Conservation (phyloP, 92 coral and sea anemone genomes). For the Porites evermanni region DNA sequence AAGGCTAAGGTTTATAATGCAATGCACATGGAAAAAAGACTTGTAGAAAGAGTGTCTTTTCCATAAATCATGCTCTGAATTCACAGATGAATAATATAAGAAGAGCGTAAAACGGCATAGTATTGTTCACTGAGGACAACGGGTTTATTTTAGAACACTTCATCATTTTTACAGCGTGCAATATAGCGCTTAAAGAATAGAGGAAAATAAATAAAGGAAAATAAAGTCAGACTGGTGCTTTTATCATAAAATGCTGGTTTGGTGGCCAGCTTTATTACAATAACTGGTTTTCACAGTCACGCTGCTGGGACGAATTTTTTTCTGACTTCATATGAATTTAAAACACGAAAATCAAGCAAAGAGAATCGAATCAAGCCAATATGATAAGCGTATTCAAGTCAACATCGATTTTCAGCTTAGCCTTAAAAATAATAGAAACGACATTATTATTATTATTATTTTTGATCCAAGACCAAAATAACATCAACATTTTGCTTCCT, state of each 20-base stretch:
- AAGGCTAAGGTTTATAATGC: too few relatives aligned
- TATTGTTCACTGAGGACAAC: not conserved
- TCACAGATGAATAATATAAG: not conserved
- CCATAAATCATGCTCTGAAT: not conserved
- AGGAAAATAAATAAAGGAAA: not conserved
- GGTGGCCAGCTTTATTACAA: slow-evolving; percentile 19
- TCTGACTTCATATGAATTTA: not conserved
- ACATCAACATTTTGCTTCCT: slow-evolving; percentile 31
- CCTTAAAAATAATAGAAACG: not conserved
- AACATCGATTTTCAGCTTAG: not conserved
- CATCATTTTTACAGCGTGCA: not conserved
- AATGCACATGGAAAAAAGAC: too few relatives aligned
- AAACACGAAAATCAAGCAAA: not conserved
- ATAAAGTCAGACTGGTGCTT: not conserved
- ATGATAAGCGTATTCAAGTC: not conserved
- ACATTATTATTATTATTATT: not conserved
- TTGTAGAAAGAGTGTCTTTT: too few relatives aligned
- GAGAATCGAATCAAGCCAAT: not conserved
- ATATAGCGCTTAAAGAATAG: not conserved
- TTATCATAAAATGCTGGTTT: not conserved
- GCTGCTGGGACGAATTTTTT: not conserved
- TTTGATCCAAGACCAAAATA: not conserved
- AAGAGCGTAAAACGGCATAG: not conserved
- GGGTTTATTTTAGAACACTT: slow-evolving; percentile 4
- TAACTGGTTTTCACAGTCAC: not conserved